Evolutionary conservation across 2,797 vertebrate species (phyloP), one percentile per base, ranked within the genome.

Genomic region (Myoxocephalus aenaeus): DNA sequence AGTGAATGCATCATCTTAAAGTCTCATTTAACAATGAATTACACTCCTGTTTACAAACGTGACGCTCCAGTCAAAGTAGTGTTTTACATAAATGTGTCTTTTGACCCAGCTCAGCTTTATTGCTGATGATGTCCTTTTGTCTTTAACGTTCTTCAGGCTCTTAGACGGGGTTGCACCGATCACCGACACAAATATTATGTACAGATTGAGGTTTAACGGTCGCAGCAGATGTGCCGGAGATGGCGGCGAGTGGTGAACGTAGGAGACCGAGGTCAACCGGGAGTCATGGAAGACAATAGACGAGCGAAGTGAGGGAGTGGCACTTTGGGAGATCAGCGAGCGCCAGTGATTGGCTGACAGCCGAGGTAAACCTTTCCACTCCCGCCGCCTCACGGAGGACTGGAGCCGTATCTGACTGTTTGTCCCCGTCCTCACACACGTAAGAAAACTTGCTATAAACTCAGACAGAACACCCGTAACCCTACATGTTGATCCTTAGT

Each of bases 131-230:
- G 14, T 51, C 14, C 6, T 65, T 44, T 50, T 44, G 42, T 67
- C 15, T 53, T 64, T n/a, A 22, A 25, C 56, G 56, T 79, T 67
- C 15, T 53, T 64, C n/a, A 22, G 25, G 69, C 61, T 79, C 66
- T 18, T 2, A 66, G 25, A 51, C 14, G 67, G 34, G 18, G 15
- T 44, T 17, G 42, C 42, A 13, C 15, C n/a, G 40, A 72, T 57
- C 20, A 61, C 62, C 25, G 63, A 65, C 34, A 75, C 32, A 57
- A 40, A 56, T 1, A 65, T 40, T 67, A 71, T 80, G n/a, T 72
- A 73, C 53, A 75, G 8, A 42, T 50, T 38, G 50, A 7, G 69
- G 42, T 44, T 48, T 71, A 74, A 81, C 70, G 83, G 75, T 80
- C 70, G 0, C 1, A 63, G 73, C 50, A 58, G 51, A 69, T n/a